A percentile compares a stretch with the other conserved stretches of the same genome.
phyloP scores from a whole-genome alignment of 2,113 vertebrate species.

The Zosterops japonicus region DNA sequence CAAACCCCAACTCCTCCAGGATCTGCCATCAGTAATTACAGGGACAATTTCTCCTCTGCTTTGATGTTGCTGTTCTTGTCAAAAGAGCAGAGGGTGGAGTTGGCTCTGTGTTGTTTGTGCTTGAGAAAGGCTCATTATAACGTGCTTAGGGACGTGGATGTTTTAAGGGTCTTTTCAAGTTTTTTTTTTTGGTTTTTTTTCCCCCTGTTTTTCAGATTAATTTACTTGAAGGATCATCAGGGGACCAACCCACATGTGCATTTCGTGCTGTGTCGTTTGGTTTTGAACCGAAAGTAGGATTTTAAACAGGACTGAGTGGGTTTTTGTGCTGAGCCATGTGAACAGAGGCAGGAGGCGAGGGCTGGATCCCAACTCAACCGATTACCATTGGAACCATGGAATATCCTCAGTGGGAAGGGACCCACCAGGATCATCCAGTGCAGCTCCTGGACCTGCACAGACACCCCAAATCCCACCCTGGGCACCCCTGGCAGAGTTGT shows the following conservation, averaged over 20 bases:
- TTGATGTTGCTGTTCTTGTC: background rate
- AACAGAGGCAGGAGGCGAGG: background rate
- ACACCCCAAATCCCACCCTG: background rate
- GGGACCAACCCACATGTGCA: background rate
- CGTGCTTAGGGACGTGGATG: background rate
- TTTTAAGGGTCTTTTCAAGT: background rate
- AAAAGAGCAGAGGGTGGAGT: background rate
- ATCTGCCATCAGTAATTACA: accelerated
- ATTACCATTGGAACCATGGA: background rate
- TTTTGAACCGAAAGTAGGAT: background rate
- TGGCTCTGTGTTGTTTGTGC: background rate
- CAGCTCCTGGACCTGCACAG: accelerated
- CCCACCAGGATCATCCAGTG: accelerated
- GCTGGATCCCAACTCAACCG: background rate
- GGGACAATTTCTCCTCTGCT: background rate
- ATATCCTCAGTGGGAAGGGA: accelerated
- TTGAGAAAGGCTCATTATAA: slow-evolving; percentile 7
- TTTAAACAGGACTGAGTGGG: background rate
- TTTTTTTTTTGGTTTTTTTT: background rate
- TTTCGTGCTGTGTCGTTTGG: background rate
- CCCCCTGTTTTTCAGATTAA: slow-evolving; percentile 20
- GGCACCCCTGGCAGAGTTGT: accelerated
- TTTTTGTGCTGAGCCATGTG: background rate
- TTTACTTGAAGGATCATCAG: slow-evolving; percentile 30
- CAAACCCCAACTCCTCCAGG: background rate